Evolutionary conservation across 2,888 invertebrate genomes (phyloP), one percentile per base, ranked within the genome.

Genomic region (Melanchra persicariae): DNA sequence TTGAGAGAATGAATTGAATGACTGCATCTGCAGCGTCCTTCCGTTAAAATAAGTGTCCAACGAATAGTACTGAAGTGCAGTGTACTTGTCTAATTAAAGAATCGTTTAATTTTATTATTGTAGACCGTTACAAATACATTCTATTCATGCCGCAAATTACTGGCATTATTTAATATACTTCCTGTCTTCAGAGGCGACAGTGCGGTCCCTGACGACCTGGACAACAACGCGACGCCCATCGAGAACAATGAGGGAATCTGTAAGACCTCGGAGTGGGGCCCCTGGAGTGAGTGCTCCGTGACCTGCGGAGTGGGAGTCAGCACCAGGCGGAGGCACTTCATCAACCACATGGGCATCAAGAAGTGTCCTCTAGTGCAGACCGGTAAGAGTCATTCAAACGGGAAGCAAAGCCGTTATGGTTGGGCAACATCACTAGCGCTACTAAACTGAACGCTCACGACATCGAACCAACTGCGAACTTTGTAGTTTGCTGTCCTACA

Each of bases 261-360:
- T 91, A 94, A 95, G 52, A 97, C 97, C 1, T 96, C 97, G 0
- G 96, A 96, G 64, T 98, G 98, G 98, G 96, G 97, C 22, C 92
- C 96, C 22, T 98, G 98, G 98, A 98, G 98, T 55, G 97, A 98
- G 86, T 99, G 99, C 93, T 98, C 98, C 0, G 97, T 97, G 19
- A 97, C 97, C 0, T 99, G 99, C 89, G 98, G 98, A 6, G 92
- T 97, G 17, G 98, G 98, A 15, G 96, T 98, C 74, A 97, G 97
- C 89, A 98, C 98, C 92, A 95, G 98, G 26, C 97, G 97, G 0
- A 95, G 99, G 57, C 96, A 97, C 76, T 99, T 98, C 93, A 88
- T 97, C 37, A 97, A 98, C 90, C 97, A 97, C 70, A 96, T 97
- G 96, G 98, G 98, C 3, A 93, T 97, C 64, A 98, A 98, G 93